Conservation (phyloP, 2,888 invertebrate genomes). For the Pammene aurita region DNA sequence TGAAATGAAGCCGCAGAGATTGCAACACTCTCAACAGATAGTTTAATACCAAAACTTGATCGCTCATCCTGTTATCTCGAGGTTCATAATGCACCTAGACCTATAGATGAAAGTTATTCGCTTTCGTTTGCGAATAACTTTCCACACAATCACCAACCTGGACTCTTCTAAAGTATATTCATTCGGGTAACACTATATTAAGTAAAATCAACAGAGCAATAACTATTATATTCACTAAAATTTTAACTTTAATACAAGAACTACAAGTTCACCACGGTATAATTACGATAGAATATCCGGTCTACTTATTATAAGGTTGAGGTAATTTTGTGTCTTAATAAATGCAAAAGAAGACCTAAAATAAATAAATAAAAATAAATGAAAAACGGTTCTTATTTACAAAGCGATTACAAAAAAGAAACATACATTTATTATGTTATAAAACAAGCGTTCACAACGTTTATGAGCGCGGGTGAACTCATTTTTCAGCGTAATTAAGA, state of each 20-base stretch:
- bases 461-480: slow-evolving; percentile 28
- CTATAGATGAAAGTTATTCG: background rate
- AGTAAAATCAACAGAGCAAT: no score
- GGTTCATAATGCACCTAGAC: background rate
- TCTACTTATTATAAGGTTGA: background rate
- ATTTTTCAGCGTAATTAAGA: slow-evolving; percentile 14
- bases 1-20: slow-evolving; percentile 61
- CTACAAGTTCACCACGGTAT: no score
- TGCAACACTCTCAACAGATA: slow-evolving; percentile 33
- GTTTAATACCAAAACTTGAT: slow-evolving; percentile 40
- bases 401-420: background rate
- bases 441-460: slow-evolving; percentile 13
- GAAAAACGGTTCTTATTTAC: background rate
- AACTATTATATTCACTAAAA: no score
- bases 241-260: no score
- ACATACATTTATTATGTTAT: background rate
- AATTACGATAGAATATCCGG: background rate
- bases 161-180: no score
- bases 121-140: no score
- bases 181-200: no score
- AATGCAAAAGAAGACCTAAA: no score
- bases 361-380: no score
- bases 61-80: background rate
- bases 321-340: background rate
- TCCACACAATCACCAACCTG: no score